Evolutionary conservation across 2,888 invertebrate species (phyloP).

Genomic region (Polyploca ridens): DNA sequence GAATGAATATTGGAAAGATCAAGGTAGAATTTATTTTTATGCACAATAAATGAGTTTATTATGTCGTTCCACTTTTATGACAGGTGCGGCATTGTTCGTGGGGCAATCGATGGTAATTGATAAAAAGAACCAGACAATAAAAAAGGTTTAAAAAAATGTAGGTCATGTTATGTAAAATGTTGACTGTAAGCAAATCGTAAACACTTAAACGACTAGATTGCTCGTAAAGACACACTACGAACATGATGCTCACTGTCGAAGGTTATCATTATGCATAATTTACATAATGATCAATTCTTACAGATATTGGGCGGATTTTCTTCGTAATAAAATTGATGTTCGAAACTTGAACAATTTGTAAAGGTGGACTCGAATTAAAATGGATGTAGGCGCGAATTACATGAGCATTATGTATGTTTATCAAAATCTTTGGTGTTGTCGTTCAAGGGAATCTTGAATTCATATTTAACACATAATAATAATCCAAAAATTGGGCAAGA

Average conservation of each 20-base stretch:
- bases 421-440: conserved; percentile 21
- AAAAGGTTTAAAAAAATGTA: neutral
- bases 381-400: conserved; percentile 59
- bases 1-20: conserved; percentile 4
- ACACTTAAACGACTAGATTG: conserved; percentile 32
- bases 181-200: conserved; percentile 9
- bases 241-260: conserved; percentile 38
- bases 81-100: conserved; percentile 48
- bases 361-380: conserved; percentile 46
- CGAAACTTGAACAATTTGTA: conserved; percentile 40
- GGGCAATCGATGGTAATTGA: conserved; percentile 17
- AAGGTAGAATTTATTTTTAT: conserved; percentile 14
- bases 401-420: conserved; percentile 31
- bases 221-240: conserved; percentile 30
- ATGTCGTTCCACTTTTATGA: conserved; percentile 42
- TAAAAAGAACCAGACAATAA: conserved; percentile 1
- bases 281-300: conserved; percentile 62
- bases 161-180: neutral
- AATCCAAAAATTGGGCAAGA: conserved; percentile 22
- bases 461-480: conserved; percentile 31
- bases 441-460: conserved; percentile 45
- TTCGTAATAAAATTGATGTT: conserved; percentile 44
- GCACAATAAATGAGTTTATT: conserved; percentile 29
- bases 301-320: conserved; percentile 47
- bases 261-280: conserved; percentile 57